A percentile compares a stretch with the other conserved stretches of the same genome.
Conservation (phyloP, 2,888 invertebrate genomes). For the Yponomeuta malinellus region DNA sequence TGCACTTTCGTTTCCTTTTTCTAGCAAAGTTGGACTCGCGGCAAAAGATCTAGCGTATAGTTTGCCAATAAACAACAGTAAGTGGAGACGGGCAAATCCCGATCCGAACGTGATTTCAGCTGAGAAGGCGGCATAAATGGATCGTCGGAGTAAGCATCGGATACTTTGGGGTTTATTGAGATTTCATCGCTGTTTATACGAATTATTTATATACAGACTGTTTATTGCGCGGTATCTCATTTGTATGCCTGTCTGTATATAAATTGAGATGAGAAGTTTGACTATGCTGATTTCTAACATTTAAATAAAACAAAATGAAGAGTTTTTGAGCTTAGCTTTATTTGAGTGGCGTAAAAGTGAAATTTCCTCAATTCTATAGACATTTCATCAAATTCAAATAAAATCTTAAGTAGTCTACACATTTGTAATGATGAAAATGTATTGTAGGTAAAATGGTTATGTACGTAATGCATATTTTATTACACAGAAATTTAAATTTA, state of each 20-base stretch:
- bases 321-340: too few species aligned
- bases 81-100: constrained; percentile 32
- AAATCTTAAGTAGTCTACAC: too few species aligned
- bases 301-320: too few species aligned
- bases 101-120: constrained; percentile 44
- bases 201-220: constrained; percentile 3
- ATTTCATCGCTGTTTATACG: constrained; percentile 3
- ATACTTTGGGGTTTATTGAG: neutral
- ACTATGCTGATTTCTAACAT: neutral
- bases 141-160: constrained; percentile 25
- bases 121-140: constrained; percentile 41
- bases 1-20: neutral
- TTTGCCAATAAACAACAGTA: constrained; percentile 33
- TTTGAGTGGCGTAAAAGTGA: too few species aligned
- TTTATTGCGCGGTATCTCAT: neutral
- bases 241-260: neutral
- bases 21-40: neutral
- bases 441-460: too few species aligned
- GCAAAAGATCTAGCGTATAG: constrained; percentile 18
- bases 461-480: too few species aligned
- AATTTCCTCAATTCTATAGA: too few species aligned
- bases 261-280: neutral
- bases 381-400: too few species aligned
- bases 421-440: too few species aligned
- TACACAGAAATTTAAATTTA: too few species aligned